Evolutionary conservation across 2,113 vertebrate species (phyloP).

Genomic region (Apodemus speciosus): DNA sequence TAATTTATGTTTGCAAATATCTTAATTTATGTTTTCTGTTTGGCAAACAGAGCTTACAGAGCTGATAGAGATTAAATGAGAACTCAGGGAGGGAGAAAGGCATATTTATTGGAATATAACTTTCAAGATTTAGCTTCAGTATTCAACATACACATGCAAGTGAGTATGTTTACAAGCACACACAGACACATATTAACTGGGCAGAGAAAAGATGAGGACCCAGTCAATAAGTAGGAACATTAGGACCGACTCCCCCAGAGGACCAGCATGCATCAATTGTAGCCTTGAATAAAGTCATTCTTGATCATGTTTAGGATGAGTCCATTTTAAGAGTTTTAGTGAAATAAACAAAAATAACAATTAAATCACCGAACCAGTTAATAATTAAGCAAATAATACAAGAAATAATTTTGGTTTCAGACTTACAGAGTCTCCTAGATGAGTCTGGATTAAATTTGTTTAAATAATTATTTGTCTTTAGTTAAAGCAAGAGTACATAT

Average conservation of each 20-base stretch:
- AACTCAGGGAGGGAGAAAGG: not conserved
- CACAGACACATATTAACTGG: not conserved
- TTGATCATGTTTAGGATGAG: not conserved
- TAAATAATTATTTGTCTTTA: not conserved
- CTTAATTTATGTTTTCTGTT: conserved; percentile 11
- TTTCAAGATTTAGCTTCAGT: not conserved
- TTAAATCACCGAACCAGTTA: not conserved
- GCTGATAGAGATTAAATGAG: not conserved
- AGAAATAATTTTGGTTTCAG: not conserved
- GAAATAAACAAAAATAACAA: conserved; percentile 11
- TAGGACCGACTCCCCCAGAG: too few relatives aligned
- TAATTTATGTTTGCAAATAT: not conserved
- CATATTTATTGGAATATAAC: not conserved
- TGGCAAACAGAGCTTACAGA: not conserved
- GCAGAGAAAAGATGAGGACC: not conserved
- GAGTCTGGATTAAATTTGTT: not conserved
- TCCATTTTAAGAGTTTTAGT: conserved; percentile 21
- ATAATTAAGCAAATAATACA: not conserved
- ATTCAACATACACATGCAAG: not conserved
- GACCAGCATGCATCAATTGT: not conserved
- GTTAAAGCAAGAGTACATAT: not conserved
- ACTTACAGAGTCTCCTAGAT: not conserved
- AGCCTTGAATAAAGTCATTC: not conserved
- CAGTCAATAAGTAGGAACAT: not conserved
- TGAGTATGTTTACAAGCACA: not conserved